Evolutionary conservation across 2,113 vertebrate genomes (phyloP).

Genomic region (Hassar affinis): DNA sequence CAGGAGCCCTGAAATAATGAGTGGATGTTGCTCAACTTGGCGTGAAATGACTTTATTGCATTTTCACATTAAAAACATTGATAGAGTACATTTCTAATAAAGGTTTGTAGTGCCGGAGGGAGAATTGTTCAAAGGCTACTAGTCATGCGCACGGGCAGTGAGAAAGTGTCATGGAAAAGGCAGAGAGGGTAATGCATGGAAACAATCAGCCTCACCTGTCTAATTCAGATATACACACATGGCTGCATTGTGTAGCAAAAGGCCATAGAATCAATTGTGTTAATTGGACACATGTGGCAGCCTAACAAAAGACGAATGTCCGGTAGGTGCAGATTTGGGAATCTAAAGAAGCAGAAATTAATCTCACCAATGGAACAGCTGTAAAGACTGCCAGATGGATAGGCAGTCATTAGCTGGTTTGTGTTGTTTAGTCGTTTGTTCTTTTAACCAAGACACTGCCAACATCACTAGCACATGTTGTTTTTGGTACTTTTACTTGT

Average conservation of each 20-base stretch:
- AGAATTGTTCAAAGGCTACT: constrained; percentile 62
- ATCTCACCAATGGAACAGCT: constrained; percentile 3
- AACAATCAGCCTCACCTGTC: constrained; percentile 43
- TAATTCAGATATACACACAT: constrained; percentile 38
- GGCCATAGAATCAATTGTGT: constrained; percentile 31
- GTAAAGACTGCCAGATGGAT: neutral
- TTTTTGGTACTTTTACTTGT: neutral
- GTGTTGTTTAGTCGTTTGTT: neutral
- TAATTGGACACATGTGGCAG: neutral
- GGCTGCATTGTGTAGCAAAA: constrained; percentile 13
- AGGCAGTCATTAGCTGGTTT: constrained; percentile 7
- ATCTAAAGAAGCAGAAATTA: neutral
- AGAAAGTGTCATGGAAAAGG: constrained; percentile 58
- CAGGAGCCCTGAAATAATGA: constrained; percentile 70
- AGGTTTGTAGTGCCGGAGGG: constrained; percentile 63
- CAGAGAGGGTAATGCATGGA: constrained; percentile 55
- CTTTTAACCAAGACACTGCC: constrained; percentile 14
- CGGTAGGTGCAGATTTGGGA: constrained; percentile 1
- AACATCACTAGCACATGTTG: constrained; percentile 4
- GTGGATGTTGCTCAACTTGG: constrained; percentile 73
- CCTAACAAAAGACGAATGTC: constrained; percentile 34
- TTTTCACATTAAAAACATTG: constrained; percentile 76
- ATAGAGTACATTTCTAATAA: constrained; percentile 76
- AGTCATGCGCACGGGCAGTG: constrained; percentile 56
- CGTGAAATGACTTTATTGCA: constrained; percentile 79